These are phyloP conservation scores for Stomorhina lunata DNA, from an alignment of 2,888 invertebrate genomes.

Conservation along the genomic window DNA sequence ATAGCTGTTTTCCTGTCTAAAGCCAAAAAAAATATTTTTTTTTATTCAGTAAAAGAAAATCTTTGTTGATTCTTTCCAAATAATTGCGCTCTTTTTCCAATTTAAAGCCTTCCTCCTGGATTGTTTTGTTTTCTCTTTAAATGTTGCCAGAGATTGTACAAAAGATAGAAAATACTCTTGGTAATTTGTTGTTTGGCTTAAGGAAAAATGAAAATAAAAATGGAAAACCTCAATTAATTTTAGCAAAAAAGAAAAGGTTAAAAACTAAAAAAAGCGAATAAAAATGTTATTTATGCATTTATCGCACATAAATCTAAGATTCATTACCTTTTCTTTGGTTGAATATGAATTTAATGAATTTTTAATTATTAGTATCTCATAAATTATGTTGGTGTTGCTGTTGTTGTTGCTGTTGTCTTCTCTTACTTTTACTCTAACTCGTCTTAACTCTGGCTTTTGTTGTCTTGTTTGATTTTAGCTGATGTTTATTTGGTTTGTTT, in stretches of 20 bases:
- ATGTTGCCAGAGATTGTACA: not conserved
- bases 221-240: not conserved
- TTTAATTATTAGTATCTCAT: not conserved
- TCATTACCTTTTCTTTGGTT: not conserved
- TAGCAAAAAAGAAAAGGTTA: not conserved
- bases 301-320: constrained; percentile 21
- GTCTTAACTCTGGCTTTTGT: too few relatives aligned
- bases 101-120: not conserved
- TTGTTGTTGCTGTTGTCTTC: not conserved
- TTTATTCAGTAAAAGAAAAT: not conserved
- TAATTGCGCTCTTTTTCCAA: constrained; percentile 12
- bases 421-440: too few relatives aligned
- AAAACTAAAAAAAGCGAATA: not conserved
- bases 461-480: not conserved
- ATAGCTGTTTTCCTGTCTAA: constrained; percentile 28
- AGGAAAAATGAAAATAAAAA: not conserved
- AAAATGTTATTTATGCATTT: not conserved
- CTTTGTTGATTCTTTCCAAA: not conserved
- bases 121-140: not conserved
- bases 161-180: not conserved
- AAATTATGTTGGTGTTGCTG: too few relatives aligned
- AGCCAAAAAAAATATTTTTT: not conserved
- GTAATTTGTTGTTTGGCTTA: not conserved
- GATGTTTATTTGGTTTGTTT: not conserved
- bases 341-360: not conserved